Percentiles rank a stretch among this genome's conserved stretches.
Conservation (phyloP, 1,140 invertebrate genomes). For the Sminthurides bifidus region DNA sequence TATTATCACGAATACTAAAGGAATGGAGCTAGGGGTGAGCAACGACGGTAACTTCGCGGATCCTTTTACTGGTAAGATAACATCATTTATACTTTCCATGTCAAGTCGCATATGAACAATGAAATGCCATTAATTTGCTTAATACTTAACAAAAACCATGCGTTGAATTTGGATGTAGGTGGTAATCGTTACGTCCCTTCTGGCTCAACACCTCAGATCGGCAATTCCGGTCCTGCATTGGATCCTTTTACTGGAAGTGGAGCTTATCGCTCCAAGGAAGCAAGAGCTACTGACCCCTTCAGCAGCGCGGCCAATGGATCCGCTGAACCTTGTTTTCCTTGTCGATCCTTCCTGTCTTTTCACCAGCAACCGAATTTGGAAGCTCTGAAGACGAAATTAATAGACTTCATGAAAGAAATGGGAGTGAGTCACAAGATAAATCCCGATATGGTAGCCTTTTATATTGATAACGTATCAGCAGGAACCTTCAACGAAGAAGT, state of each 20-base stretch:
- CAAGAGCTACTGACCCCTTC: neutral
- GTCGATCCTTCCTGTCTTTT: slow-evolving; percentile 21
- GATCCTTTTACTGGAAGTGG: slow-evolving; percentile 40
- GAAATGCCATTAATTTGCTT: slow-evolving; percentile 11
- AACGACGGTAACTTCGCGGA: slow-evolving; percentile 40
- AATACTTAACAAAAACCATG: slow-evolving; percentile 18
- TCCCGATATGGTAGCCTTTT: neutral
- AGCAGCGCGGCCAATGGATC: neutral
- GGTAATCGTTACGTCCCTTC: slow-evolving; percentile 42
- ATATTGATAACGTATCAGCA: slow-evolving; percentile 30
- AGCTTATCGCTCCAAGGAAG: slow-evolving; percentile 33
- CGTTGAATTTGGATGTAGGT: too few relatives aligned
- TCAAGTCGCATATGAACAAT: slow-evolving; percentile 12
- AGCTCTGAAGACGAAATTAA: slow-evolving; percentile 17
- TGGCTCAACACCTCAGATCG: slow-evolving; percentile 1
- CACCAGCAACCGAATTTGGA: slow-evolving; percentile 23
- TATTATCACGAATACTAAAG: slow-evolving; percentile 67
- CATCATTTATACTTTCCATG: slow-evolving; percentile 23
- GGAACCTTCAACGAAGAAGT: slow-evolving; percentile 53
- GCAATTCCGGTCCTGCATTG: slow-evolving; percentile 4
- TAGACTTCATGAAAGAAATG: slow-evolving; percentile 16
- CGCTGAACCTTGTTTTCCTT: slow-evolving; percentile 14
- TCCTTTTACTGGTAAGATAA: slow-evolving; percentile 53
- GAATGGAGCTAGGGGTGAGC: slow-evolving; percentile 34
- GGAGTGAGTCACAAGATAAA: neutral